Evolutionary conservation across 2,113 vertebrate species (phyloP).

Genomic region (Saimiri boliviensis): DNA sequence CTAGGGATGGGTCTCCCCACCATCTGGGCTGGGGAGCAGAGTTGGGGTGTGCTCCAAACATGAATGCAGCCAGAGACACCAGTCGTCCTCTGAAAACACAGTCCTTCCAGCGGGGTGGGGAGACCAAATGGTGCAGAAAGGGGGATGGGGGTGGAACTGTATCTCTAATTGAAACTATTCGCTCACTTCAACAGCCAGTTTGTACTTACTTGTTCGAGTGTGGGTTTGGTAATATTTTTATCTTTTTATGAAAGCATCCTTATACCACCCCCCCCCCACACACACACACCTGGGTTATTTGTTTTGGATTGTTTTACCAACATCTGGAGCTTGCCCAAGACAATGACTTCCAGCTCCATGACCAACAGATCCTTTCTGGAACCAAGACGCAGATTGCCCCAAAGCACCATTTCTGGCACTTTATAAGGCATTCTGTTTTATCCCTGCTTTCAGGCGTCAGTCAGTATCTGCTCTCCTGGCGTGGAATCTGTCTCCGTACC

Average conservation of each 20-base stretch:
- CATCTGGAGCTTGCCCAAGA: conserved; percentile 4
- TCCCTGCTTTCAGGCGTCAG: not conserved
- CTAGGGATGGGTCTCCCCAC: not conserved
- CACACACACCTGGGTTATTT: conserved; percentile 15
- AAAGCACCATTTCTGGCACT: not conserved
- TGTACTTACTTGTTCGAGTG: not conserved
- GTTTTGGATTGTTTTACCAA: not conserved
- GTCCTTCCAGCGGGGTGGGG: not conserved
- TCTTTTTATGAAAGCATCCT: conserved; percentile 46
- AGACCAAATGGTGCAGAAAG: not conserved
- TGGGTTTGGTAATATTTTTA: conserved; percentile 24
- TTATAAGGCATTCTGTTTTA: not conserved
- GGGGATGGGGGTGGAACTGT: accelerated
- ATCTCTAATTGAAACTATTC: not conserved
- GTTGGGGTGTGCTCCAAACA: not conserved
- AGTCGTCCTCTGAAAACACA: not conserved
- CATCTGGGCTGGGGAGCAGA: not conserved
- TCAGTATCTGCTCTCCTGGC: not conserved
- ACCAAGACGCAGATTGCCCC: not conserved
- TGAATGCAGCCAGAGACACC: not conserved
- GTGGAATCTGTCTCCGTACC: not conserved
- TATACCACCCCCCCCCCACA: not conserved
- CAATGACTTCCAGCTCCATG: not conserved
- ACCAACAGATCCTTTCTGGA: not conserved
- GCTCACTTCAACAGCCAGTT: not conserved